Conservation (phyloP, 2,888 invertebrate genomes). For the Ochlodes sylvanus region DNA sequence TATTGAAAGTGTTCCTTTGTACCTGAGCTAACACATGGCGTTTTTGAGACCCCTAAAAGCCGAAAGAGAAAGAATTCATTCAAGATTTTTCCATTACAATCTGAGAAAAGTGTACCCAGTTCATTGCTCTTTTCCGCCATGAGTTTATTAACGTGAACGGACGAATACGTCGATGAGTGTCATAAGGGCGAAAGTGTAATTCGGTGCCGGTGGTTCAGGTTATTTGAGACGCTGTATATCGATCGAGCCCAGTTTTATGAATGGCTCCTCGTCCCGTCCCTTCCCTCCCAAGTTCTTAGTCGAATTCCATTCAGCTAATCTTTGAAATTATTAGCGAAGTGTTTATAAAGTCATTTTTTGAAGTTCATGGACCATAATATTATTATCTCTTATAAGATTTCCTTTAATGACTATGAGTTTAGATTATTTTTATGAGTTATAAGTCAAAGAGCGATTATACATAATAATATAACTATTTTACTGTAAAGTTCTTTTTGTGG, state of each 20-base stretch:
- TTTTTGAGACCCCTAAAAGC: slow-evolving; percentile 3
- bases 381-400: slow-evolving; percentile 21
- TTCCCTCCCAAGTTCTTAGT: slow-evolving; percentile 43
- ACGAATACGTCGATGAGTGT: slow-evolving; percentile 46
- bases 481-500: too few species aligned
- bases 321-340: slow-evolving; percentile 32
- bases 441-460: not conserved
- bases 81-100: slow-evolving; percentile 39
- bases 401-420: not conserved
- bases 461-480: too few species aligned
- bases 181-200: slow-evolving; percentile 45
- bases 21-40: slow-evolving; percentile 18
- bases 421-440: not conserved
- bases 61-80: slow-evolving; percentile 17
- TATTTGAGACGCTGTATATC: slow-evolving; percentile 60
- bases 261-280: slow-evolving; percentile 61
- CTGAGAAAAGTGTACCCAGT: slow-evolving; percentile 35
- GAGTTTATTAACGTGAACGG: slow-evolving; percentile 33
- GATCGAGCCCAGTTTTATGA: slow-evolving; percentile 79
- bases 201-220: slow-evolving; percentile 37
- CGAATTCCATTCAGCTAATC: slow-evolving; percentile 45
- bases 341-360: slow-evolving; percentile 29
- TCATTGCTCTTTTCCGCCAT: slow-evolving; percentile 49
- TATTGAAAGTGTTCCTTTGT: slow-evolving; percentile 28
- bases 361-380: slow-evolving; percentile 18